These are phyloP conservation scores for Passerculus sandwichensis DNA, from an alignment of 2,797 vertebrate species.

Conservation along the genomic window DNA sequence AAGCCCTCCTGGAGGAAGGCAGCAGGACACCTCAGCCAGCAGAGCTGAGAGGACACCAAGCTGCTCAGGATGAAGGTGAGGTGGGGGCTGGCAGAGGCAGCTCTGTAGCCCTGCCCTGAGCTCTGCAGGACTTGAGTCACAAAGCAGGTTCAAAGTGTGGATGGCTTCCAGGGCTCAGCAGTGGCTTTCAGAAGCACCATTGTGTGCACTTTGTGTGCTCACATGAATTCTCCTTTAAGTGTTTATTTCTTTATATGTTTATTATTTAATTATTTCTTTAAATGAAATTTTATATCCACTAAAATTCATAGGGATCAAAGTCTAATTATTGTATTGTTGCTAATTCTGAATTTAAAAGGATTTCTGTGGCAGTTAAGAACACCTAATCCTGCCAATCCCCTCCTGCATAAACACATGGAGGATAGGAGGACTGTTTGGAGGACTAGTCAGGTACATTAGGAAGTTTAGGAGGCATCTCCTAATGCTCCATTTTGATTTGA, in stretches of 20 bases:
- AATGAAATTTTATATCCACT: background rate
- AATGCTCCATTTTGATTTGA: background rate
- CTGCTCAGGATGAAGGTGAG: background rate
- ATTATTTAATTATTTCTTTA: background rate
- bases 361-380: background rate
- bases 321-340: background rate
- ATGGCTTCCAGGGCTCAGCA: background rate
- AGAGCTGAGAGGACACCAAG: rapidly evolving
- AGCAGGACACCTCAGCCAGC: background rate
- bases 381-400: background rate
- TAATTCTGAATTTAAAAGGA: slow-evolving; percentile 7
- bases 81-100: background rate
- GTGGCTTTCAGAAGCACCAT: background rate
- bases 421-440: background rate
- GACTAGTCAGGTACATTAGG: background rate
- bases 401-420: background rate
- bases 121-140: background rate
- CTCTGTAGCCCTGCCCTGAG: background rate
- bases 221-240: background rate
- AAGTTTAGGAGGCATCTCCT: background rate
- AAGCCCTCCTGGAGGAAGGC: background rate
- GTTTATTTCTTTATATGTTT: background rate
- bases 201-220: background rate
- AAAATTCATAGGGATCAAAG: background rate
- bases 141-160: background rate